Evolutionary conservation across 2,797 vertebrate species (phyloP).

Genomic region (Triplophysa yarkandensis): DNA sequence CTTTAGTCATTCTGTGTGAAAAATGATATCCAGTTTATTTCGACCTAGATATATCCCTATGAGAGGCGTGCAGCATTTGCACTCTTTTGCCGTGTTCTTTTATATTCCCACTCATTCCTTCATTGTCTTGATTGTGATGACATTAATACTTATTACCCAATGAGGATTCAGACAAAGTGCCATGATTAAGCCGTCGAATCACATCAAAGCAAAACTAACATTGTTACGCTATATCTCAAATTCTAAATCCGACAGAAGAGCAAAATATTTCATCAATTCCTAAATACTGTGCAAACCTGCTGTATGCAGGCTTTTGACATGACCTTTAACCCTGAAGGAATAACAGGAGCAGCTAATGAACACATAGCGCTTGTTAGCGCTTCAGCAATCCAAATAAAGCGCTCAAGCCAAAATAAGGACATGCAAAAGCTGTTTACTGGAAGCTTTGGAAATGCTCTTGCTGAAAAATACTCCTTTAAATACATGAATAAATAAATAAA

Average conservation of each 20-base stretch:
- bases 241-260: slow-evolving; percentile 48
- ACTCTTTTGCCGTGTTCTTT: slow-evolving; percentile 47
- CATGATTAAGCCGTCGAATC: slow-evolving; percentile 9
- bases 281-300: slow-evolving; percentile 43
- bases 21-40: slow-evolving; percentile 58
- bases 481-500: slow-evolving; percentile 80
- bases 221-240: slow-evolving; percentile 17
- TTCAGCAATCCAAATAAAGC: slow-evolving; percentile 60
- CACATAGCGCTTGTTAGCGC: slow-evolving; percentile 66
- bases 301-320: slow-evolving; percentile 21
- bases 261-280: slow-evolving; percentile 27
- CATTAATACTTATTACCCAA: slow-evolving; percentile 15
- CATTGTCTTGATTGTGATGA: slow-evolving; percentile 48
- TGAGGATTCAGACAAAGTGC: slow-evolving; percentile 33
- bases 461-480: slow-evolving; percentile 68
- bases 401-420: slow-evolving; percentile 60
- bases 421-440: slow-evolving; percentile 75
- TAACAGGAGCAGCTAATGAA: slow-evolving; percentile 63
- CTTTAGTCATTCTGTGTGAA: slow-evolving; percentile 51
- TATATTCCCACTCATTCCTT: slow-evolving; percentile 49
- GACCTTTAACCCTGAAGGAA: slow-evolving; percentile 50
- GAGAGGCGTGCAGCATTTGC: slow-evolving; percentile 44
- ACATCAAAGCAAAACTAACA: not conserved
- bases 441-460: slow-evolving; percentile 65
- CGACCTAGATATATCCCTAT: slow-evolving; percentile 55